Percentiles rank a stretch among this genome's conserved stretches.
Conservation (phyloP, 2,888 invertebrate genomes). For the Phengaris alcon region DNA sequence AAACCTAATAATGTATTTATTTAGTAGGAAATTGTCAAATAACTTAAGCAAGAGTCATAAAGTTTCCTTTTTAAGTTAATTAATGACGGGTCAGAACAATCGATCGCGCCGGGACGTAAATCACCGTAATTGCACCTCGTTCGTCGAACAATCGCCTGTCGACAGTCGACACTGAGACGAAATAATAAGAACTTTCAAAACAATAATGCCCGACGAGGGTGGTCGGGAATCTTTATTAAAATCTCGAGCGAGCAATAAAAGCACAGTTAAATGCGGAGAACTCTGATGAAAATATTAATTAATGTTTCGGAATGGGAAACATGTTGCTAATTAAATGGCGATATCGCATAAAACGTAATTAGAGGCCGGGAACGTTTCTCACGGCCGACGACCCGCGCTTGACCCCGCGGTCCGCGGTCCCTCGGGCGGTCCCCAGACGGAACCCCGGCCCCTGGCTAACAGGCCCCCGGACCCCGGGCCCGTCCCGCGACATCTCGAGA, state of each 20-base stretch:
- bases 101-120: slow-evolving; percentile 17
- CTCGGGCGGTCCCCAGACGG: neutral
- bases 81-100: slow-evolving; percentile 11
- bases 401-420: neutral
- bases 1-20: neutral
- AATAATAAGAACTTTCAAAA: slow-evolving; percentile 67
- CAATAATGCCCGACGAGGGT: slow-evolving; percentile 70
- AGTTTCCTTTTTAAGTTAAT: slow-evolving; percentile 1
- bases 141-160: slow-evolving; percentile 28
- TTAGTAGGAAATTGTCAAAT: neutral
- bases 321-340: slow-evolving; percentile 79
- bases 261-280: slow-evolving; percentile 76
- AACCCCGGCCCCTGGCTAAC: neutral
- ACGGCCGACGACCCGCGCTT: slow-evolving; percentile 55
- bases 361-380: slow-evolving; percentile 75
- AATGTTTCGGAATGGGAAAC: slow-evolving; percentile 77
- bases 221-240: slow-evolving; percentile 78
- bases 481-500: slow-evolving; percentile 50
- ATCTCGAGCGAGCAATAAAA: slow-evolving; percentile 76
- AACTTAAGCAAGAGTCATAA: neutral
- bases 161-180: slow-evolving; percentile 43
- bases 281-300: slow-evolving; percentile 79
- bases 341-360: slow-evolving; percentile 78
- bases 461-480: slow-evolving; percentile 19
- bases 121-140: slow-evolving; percentile 8